Conservation (phyloP, 2,113 vertebrate species). For the Thalassoma bifasciatum region DNA sequence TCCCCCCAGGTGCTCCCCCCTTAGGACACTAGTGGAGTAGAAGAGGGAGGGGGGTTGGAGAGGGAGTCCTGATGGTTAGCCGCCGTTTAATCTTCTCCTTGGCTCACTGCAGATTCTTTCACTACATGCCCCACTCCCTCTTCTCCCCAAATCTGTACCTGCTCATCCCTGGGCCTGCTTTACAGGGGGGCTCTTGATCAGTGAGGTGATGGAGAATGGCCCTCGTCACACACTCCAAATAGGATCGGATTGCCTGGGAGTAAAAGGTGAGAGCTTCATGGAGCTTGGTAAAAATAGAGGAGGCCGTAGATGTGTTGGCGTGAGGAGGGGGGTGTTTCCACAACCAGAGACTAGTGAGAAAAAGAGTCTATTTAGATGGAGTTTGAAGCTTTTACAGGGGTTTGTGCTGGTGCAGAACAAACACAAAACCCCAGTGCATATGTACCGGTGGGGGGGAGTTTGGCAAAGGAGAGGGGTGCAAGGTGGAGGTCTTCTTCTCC, state of each 20-base stretch:
- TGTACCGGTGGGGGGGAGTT: constrained; percentile 12
- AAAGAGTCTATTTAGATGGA: constrained; percentile 59
- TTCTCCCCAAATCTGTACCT: constrained; percentile 76
- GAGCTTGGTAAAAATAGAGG: constrained; percentile 58
- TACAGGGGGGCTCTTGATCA: constrained; percentile 78
- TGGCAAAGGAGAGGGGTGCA: constrained; percentile 26
- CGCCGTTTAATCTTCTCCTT: constrained; percentile 79
- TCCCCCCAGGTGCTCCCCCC: constrained; percentile 46
- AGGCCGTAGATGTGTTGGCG: constrained; percentile 14
- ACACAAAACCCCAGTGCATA: constrained; percentile 14
- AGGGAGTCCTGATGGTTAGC: constrained; percentile 58
- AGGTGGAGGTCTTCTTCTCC: constrained; percentile 74
- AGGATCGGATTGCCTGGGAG: constrained; percentile 79
- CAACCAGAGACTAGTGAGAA: constrained; percentile 61
- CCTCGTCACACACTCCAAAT: constrained; percentile 78
- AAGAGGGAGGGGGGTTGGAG: constrained; percentile 25
- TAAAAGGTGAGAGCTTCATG: constrained; percentile 73
- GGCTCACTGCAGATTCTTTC: constrained; percentile 80
- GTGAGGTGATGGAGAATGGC: constrained; percentile 78
- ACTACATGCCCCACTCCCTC: constrained; percentile 69
- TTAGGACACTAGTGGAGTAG: constrained; percentile 69
- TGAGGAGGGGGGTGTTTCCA: constrained; percentile 8
- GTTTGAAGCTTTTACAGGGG: constrained; percentile 43
- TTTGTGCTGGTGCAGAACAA: constrained; percentile 46
- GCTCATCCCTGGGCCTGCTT: constrained; percentile 76